Conservation (phyloP, 2,797 vertebrate species). For the Propithecus deckenii region DNA sequence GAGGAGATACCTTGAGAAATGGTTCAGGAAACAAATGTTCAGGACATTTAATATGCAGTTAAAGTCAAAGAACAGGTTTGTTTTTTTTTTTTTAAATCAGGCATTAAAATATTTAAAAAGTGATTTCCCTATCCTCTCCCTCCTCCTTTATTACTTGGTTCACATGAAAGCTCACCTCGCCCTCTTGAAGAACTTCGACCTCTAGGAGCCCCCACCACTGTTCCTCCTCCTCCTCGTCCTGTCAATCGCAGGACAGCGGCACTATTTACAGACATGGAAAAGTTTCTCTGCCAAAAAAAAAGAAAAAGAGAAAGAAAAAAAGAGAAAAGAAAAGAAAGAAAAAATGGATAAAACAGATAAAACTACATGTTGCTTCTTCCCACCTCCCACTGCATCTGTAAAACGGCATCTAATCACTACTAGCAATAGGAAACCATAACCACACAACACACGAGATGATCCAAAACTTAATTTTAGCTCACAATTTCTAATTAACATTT, state of each 20-base stretch:
- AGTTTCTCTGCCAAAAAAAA: constrained; percentile 94
- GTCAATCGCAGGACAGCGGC: constrained; percentile 95
- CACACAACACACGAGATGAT: background rate
- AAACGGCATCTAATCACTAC: background rate
- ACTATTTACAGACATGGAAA: constrained; percentile 99
- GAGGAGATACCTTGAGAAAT: constrained; percentile 5
- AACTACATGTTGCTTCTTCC: constrained; percentile 37
- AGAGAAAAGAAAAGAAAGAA: constrained; percentile 30
- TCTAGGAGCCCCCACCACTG: constrained; percentile 94
- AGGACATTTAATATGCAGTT: background rate
- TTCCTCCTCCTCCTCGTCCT: constrained; percentile 93
- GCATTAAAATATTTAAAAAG: background rate
- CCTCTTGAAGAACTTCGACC: constrained; percentile 99
- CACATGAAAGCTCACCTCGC: constrained; percentile 90
- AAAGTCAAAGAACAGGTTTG: constrained; percentile 19
- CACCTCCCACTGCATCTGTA: background rate
- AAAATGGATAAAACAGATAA: constrained; percentile 67
- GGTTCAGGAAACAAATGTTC: constrained; percentile 7
- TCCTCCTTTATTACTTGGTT: background rate
- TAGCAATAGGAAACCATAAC: background rate
- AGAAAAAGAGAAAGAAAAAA: background rate
- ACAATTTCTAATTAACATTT: constrained; percentile 52
- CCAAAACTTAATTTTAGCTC: constrained; percentile 19
- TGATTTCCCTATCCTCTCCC: background rate
- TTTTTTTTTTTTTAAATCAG: background rate